Evolutionary conservation across 2,113 vertebrate genomes (phyloP).

Genomic region (Parotia lawesii): DNA sequence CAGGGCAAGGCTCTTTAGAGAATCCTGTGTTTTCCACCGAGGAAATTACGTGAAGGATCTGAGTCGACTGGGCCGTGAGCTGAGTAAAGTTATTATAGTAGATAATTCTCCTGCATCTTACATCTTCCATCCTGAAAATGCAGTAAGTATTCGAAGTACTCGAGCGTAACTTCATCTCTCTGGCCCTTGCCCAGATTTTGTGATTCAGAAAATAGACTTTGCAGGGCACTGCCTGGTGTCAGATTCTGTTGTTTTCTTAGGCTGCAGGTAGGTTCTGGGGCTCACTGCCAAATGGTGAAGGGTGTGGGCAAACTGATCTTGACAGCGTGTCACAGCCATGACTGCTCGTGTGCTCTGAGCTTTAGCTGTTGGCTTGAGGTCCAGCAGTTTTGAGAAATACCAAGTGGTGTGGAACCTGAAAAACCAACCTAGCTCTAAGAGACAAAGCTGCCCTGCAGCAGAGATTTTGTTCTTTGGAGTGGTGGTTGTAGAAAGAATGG

Average conservation of each 20-base stretch:
- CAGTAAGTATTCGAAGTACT: constrained; percentile 75
- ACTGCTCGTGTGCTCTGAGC: not conserved
- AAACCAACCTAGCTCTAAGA: not conserved
- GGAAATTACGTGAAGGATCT: constrained; percentile 98
- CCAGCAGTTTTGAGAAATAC: not conserved
- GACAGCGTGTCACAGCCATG: not conserved
- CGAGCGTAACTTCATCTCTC: not conserved
- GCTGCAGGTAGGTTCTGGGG: not conserved
- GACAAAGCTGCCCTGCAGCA: not conserved
- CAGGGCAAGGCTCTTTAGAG: constrained; percentile 91
- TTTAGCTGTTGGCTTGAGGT: not conserved
- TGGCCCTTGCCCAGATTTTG: not conserved
- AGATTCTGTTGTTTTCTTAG: not conserved
- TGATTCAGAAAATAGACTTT: not conserved
- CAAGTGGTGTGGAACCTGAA: not conserved
- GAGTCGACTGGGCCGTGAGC: constrained; percentile 91
- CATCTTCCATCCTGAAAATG: constrained; percentile 98
- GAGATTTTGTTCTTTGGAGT: not conserved
- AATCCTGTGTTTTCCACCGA: constrained; percentile 97
- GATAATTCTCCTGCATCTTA: constrained; percentile 98
- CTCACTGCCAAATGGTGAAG: not conserved
- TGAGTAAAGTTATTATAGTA: constrained; percentile 94
- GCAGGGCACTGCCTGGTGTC: not conserved
- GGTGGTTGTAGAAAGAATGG: not conserved
- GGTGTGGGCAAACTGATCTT: not conserved